Percentiles rank a stretch among this genome's conserved stretches.
These are phyloP conservation scores for Thalassarche chlororhynchos DNA, from an alignment of 2,113 vertebrate genomes.

Conservation along the genomic window DNA sequence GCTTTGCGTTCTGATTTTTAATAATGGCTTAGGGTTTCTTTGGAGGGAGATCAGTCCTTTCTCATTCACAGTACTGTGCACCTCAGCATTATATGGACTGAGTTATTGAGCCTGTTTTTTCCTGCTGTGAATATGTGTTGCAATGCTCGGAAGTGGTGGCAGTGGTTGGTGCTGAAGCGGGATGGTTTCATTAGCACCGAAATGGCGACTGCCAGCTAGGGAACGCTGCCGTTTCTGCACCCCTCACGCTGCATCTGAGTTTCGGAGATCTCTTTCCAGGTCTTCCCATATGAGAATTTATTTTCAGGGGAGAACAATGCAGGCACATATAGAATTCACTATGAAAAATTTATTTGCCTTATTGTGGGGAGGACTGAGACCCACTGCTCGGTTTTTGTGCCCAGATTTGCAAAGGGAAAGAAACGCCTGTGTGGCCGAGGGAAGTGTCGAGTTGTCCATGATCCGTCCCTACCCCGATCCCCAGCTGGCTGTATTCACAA, in stretches of 20 bases:
- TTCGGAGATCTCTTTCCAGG: background rate
- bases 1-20: background rate
- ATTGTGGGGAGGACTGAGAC: background rate
- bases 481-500: background rate
- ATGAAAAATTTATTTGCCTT: background rate
- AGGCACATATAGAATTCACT: background rate
- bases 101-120: constrained; percentile 5
- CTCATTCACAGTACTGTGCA: background rate
- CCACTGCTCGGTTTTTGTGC: background rate
- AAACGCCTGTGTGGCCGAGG: background rate
- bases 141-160: constrained; percentile 43
- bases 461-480: background rate
- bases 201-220: background rate
- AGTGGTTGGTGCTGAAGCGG: background rate
- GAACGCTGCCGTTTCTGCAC: background rate
- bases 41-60: background rate
- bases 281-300: background rate
- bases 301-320: background rate
- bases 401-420: background rate
- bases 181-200: background rate
- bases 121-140: constrained; percentile 2
- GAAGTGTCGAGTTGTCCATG: background rate
- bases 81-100: background rate
- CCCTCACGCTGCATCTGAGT: rapidly evolving
- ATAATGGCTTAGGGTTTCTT: background rate